A percentile compares a stretch with the other conserved stretches of the same genome.
Evolutionary conservation across 2,888 invertebrate species (phyloP).

Genomic region (Mesoligia furuncula): DNA sequence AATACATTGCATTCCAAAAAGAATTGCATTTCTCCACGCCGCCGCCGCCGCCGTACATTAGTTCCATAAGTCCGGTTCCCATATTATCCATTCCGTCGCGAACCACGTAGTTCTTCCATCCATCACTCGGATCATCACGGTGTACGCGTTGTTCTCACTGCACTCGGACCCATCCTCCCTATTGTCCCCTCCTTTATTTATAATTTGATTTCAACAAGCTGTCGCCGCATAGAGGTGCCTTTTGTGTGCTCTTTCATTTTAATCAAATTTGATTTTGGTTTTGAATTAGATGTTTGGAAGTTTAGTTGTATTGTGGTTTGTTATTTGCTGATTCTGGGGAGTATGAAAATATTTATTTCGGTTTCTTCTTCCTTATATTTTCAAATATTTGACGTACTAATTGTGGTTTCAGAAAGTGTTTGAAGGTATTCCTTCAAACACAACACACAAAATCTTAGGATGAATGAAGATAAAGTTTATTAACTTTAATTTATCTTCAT

Average conservation of each 20-base stretch:
- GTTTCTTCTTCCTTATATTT: not conserved
- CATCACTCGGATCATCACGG: conserved; percentile 68
- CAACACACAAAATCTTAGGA: no score
- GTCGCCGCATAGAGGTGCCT: conserved; percentile 69
- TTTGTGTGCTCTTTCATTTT: conserved; percentile 66
- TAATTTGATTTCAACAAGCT: conserved; percentile 85
- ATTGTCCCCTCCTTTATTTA: conserved; percentile 73
- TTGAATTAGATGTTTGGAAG: conserved; percentile 55
- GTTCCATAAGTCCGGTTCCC: conserved; percentile 62
- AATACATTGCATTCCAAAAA: conserved; percentile 52
- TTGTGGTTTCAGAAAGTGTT: conserved; percentile 5
- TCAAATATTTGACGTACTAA: conserved; percentile 6
- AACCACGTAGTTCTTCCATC: conserved; percentile 68
- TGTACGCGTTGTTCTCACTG: conserved; percentile 26
- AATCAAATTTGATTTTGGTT: conserved; percentile 67
- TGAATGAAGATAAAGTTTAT: no score
- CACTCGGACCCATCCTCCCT: conserved; percentile 55
- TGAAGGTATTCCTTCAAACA: no score
- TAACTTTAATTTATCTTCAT: not conserved
- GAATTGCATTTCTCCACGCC: conserved; percentile 57
- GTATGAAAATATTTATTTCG: not conserved
- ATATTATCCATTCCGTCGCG: conserved; percentile 64
- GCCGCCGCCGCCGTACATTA: conserved; percentile 12
- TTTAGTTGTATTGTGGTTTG: conserved; percentile 18
- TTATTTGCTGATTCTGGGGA: conserved; percentile 9